Base-by-base conservation (phyloP, 2,888 invertebrate species). In the Dione juno region DNA sequence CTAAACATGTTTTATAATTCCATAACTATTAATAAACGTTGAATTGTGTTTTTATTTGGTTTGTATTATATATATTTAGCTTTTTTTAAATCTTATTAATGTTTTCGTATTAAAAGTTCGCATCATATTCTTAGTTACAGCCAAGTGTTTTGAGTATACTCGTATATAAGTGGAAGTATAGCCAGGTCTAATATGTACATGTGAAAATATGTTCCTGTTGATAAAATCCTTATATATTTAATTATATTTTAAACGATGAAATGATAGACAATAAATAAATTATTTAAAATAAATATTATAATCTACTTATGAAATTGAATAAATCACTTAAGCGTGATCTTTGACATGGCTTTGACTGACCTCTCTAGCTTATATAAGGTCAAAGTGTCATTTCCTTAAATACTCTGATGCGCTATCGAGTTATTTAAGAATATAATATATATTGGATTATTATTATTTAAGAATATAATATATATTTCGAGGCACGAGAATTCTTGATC, bases 281-380 rank as follows among this genome's bases (percentile, higher is more conserved):
- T 28, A 61, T 45, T 11, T 16, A 61, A 35, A 61, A 61, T 43
- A 28, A 61, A 61, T 61, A 45, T 61, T 45, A 16, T 45, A n/a
- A 16, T 16, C 45, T n/a, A 28, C 43, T 43, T n/a, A 11, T 9
- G 9, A 11, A 61, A 28, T 45, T 19, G 45, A 52, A 71, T 63
- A 71, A 57, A 71, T 67, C 63, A 58, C 57, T 14, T 35, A 2
- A 63, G 41, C 50, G 48, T 63, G 53, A 50, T 59, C 41, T 52
- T 16, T 61, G 28, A 61, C 11, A 63, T 57, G 45, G 11, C 64
- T 63, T 59, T 66, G 50, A 63, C 50, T 63, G 67, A 45, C 67
- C 57, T 67, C 57, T 50, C 53, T 63, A 37, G 45, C n/a, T 45
- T 54, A 54, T 54, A 63, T 50, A 71, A 64, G 67, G 67, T 50